Base-by-base conservation (phyloP, 2,888 invertebrate genomes). In the Cantharis lateralis region DNA sequence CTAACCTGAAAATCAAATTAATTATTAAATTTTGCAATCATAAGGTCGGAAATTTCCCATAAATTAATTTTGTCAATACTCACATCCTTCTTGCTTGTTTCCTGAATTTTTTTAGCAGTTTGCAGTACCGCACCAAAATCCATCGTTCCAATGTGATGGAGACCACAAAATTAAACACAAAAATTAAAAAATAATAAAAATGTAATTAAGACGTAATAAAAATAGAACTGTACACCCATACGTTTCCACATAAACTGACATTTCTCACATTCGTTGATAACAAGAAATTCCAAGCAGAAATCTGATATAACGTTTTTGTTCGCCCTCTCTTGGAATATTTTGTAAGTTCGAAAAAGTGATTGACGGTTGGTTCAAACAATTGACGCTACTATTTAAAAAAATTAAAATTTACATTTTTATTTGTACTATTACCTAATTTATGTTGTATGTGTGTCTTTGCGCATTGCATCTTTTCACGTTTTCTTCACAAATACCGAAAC, bases 121-220 rank as follows among this genome's bases (percentile, higher is more conserved):
- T 91, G 90, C 77, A 93, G 83, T 71, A 93, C 82, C 11, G 90
- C 88, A 68, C 91, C 91, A 83, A 93, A 93, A 90, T 93, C 92
- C 93, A 93, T 88, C 81, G 83, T 90, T 75, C n/a, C 48, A n/a
- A 48, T 48, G 48, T 48, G 48, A 48, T 48, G n/a, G 48, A 48
- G 13, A 48, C n/a, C 48, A n/a, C n/a, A n/a, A n/a, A 48, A 7
- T 48, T 48, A n/a, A 48, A n/a, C 7, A n/a, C 48, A 48, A n/a
- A n/a, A 48, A n/a, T 48, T 48, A 9, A n/a, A 48, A 48, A 48
- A 48, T 48, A 1, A 48, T n/a, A 48, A 48, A 48, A 48, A 48
- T 48, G 5, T n/a, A 48, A 48, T 48, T 48, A 48, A 24, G 5
- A 66, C 13, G 18, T 66, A 66, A 66, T 20, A 24, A 66, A 66